Base-by-base conservation (phyloP, 2,797 vertebrate species). In the Emydoidea blandingii region DNA sequence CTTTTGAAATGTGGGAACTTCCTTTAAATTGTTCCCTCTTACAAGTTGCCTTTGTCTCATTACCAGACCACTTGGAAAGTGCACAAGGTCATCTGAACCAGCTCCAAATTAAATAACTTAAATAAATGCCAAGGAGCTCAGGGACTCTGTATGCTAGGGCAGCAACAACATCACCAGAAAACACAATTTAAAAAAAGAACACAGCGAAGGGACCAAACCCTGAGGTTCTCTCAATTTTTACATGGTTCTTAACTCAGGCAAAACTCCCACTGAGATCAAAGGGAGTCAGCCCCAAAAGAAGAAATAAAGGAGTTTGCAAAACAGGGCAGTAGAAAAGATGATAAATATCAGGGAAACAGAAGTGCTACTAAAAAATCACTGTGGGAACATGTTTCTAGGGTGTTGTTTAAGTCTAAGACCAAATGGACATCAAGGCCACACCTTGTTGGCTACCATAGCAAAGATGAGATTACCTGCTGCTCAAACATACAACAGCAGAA, bases 11-110 rank as follows among this genome's bases (percentile, higher is more conserved):
- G 81, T 54, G 62, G 93, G 91, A 89, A 27, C 0, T 86, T 83
- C 3, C 52, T 92, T 92, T 90, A 91, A 85, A 83, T 0, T 41
- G 44, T 53, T 72, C 25, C 31, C 44, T 89, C 76, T 81, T 41
- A 89, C 83, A 94, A 94, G 15, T 15, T 0, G 4, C 19, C 89
- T 95, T 92, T 95, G 91, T 94, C 34, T 86, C 81, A 29, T 31
- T 79, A 82, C 53, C 2, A 25, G 3, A 8, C 86, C 41, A 41
- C 84, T 62, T 86, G 80, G 34, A 37, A 92, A 92, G 57, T 7
- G 19, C 81, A 93, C 50, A 72, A 79, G 92, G 74, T 52, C 85
- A 88, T 31, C 85, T 37, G 57, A 97, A 85, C 31, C 49, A 86
- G 72, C 14, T 79, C 25, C 79, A 91, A 86, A 11, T 81, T 83